phyloP scores from a whole-genome alignment of 2,113 vertebrate species.

The Bubo scandiacus region DNA sequence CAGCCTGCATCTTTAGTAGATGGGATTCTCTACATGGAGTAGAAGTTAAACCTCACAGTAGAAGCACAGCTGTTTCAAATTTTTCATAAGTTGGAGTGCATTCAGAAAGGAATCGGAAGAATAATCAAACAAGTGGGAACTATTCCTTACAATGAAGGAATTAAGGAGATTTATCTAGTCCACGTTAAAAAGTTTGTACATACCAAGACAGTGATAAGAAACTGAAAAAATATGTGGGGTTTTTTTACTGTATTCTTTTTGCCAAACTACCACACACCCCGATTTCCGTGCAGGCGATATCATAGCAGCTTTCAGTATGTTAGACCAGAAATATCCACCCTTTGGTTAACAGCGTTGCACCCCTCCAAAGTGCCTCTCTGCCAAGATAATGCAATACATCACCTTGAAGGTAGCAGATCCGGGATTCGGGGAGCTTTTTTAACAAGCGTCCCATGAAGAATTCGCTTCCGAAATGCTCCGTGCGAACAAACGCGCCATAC shows the following conservation, averaged over 20 bases:
- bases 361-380: background rate
- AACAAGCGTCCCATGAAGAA: conserved; percentile 80
- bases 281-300: background rate
- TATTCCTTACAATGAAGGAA: background rate
- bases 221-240: background rate
- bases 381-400: background rate
- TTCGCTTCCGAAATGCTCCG: conserved; percentile 71
- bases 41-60: background rate
- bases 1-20: background rate
- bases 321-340: background rate
- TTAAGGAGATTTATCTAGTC: background rate
- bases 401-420: conserved; percentile 80
- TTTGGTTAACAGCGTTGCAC: background rate
- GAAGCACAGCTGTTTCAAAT: background rate
- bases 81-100: background rate
- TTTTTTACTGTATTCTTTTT: background rate
- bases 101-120: background rate
- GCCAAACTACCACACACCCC: background rate
- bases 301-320: background rate
- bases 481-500: conserved; percentile 70
- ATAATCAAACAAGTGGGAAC: background rate
- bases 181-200: background rate
- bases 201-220: background rate
- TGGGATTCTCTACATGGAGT: background rate
- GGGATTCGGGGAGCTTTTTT: conserved; percentile 61